A percentile compares a stretch with the other conserved stretches of the same genome.
These are phyloP conservation scores for Chorisops tibialis DNA, from an alignment of 2,888 invertebrate genomes.

Conservation along the genomic window DNA sequence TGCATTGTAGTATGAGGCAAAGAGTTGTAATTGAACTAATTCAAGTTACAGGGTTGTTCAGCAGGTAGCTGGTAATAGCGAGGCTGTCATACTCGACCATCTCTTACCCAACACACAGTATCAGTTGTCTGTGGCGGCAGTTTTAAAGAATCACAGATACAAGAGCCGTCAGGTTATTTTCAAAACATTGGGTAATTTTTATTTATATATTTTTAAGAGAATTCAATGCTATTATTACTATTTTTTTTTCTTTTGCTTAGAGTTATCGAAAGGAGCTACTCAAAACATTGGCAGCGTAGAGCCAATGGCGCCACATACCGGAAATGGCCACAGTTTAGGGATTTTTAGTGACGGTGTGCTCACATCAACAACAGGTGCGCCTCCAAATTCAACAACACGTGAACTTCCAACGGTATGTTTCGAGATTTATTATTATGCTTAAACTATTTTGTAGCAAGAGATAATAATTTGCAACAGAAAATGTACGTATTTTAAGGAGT, in stretches of 20 bases:
- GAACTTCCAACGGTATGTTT: slow-evolving; percentile 49
- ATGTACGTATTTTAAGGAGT: too few species aligned
- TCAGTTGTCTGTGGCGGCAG: slow-evolving; percentile 80
- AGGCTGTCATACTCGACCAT: slow-evolving; percentile 77
- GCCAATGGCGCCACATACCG: slow-evolving; percentile 51
- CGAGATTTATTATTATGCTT: not conserved
- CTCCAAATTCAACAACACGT: slow-evolving; percentile 44
- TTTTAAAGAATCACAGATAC: slow-evolving; percentile 77
- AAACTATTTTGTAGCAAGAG: not conserved
- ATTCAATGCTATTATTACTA: too few species aligned
- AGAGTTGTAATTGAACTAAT: slow-evolving; percentile 59
- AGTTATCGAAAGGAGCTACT: slow-evolving; percentile 5
- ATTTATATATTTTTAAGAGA: slow-evolving; percentile 38
- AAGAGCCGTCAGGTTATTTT: slow-evolving; percentile 85
- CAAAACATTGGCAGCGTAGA: slow-evolving; percentile 50
- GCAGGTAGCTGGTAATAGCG: slow-evolving; percentile 85
- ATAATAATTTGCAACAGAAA: too few species aligned
- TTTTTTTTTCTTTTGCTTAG: too few species aligned
- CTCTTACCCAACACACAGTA: slow-evolving; percentile 84
- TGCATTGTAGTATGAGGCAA: slow-evolving; percentile 35
- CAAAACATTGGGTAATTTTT: slow-evolving; percentile 73
- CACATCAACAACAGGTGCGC: slow-evolving; percentile 17
- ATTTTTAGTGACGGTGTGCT: slow-evolving; percentile 41
- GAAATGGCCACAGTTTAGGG: slow-evolving; percentile 39
- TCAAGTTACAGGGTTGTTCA: slow-evolving; percentile 93